Evolutionary conservation across 2,113 vertebrate species (phyloP), one percentile per base, ranked within the genome.

Genomic region (Opisthocomus hoazin): DNA sequence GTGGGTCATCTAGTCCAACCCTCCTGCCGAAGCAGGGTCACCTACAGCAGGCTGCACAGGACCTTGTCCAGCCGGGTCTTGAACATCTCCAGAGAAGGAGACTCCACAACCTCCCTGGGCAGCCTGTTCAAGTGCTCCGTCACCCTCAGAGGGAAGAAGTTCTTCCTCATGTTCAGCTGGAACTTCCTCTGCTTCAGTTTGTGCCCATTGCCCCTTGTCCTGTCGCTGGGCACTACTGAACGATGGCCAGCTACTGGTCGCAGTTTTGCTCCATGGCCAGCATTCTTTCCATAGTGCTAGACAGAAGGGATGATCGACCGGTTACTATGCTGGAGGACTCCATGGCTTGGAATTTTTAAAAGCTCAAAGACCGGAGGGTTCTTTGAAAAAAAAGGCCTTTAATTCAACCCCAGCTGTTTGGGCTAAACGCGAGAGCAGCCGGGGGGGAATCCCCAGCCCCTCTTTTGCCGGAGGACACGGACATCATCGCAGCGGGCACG

Each of bases 161-260:
- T n/a, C n/a, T n/a, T n/a, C n/a, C n/a, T n/a, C n/a, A n/a, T n/a
- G n/a, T n/a, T n/a, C n/a, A n/a, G n/a, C n/a, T n/a, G n/a, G n/a
- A n/a, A n/a, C n/a, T n/a, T n/a, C n/a, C n/a, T n/a, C n/a, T n/a
- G n/a, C n/a, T n/a, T n/a, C n/a, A n/a, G n/a, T n/a, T n/a, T n/a
- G n/a, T n/a, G n/a, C n/a, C n/a, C n/a, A n/a, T n/a, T n/a, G n/a
- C n/a, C n/a, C n/a, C n/a, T n/a, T n/a, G n/a, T n/a, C n/a, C n/a
- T n/a, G n/a, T n/a, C n/a, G n/a, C n/a, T n/a, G n/a, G n/a, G n/a
- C n/a, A n/a, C n/a, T n/a, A n/a, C n/a, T n/a, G n/a, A n/a, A n/a
- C n/a, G n/a, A 79, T 64, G 39, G 94, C 85, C 93, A 95, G 6
- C 84, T 22, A 15, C 84, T 26, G 77, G 68, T 60, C 82, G 64